Percentiles rank a stretch among this genome's conserved stretches.
These are phyloP conservation scores for Tapirus indicus DNA, from an alignment of 2,797 vertebrate species.

Conservation along the genomic window DNA sequence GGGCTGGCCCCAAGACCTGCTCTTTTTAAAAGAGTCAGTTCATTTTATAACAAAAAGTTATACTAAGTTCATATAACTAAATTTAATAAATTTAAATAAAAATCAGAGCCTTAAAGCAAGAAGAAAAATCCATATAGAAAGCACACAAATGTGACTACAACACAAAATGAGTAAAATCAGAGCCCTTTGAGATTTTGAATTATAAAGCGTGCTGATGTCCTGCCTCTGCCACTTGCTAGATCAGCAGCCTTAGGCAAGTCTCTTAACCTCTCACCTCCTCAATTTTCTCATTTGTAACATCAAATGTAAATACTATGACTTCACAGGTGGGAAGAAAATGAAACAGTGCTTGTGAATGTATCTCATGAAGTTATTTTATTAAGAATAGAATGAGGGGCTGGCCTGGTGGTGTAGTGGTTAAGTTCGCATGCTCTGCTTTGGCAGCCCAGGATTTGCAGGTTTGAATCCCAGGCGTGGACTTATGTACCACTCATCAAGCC, in stretches of 20 bases:
- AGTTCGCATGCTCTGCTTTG: too few species aligned
- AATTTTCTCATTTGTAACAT: background rate
- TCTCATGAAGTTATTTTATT: background rate
- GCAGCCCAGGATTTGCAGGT: too few species aligned
- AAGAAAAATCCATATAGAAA: background rate
- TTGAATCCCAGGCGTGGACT: too few species aligned
- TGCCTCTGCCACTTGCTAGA: background rate
- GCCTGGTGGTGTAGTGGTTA: too few species aligned
- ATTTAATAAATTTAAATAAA: constrained; percentile 13
- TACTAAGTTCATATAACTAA: background rate
- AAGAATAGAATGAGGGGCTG: background rate
- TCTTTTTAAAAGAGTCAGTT: background rate
- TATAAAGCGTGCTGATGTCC: background rate
- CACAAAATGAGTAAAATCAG: background rate
- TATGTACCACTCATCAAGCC: too few species aligned
- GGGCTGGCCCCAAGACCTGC: background rate
- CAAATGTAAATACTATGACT: background rate
- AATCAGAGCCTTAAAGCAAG: background rate
- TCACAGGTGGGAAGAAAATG: background rate
- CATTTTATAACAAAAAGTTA: background rate
- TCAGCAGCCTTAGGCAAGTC: background rate
- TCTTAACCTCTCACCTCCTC: background rate
- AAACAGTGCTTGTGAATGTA: background rate
- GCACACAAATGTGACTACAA: background rate
- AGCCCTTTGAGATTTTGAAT: background rate